phyloP scores from a whole-genome alignment of 2,797 vertebrate species.

The Pelobates cultripes region DNA sequence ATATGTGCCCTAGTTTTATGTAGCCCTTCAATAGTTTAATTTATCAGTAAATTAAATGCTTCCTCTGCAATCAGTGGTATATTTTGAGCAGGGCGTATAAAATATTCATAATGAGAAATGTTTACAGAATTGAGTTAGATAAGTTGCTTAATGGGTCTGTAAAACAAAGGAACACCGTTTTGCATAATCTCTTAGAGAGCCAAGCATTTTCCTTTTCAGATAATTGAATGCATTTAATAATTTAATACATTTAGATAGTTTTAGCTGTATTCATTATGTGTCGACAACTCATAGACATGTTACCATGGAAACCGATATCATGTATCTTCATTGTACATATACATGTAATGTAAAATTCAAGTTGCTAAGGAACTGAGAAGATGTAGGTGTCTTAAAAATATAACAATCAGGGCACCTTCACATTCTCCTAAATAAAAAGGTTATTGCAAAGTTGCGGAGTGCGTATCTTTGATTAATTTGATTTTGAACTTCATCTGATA shows the following conservation, averaged over 20 bases:
- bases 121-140: neutral
- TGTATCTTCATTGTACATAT: constrained; percentile 34
- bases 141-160: neutral
- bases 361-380: constrained; percentile 38
- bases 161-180: neutral
- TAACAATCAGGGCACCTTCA: neutral
- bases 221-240: constrained; percentile 11
- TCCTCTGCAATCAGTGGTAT: neutral
- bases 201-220: neutral
- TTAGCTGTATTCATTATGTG: constrained; percentile 24
- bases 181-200: neutral
- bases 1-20: neutral
- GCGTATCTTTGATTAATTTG: neutral
- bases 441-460: neutral
- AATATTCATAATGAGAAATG: neutral
- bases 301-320: constrained; percentile 43
- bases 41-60: neutral
- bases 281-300: constrained; percentile 14
- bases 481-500: too few species aligned
- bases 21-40: neutral
- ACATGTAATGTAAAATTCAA: constrained; percentile 22
- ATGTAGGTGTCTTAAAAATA: constrained; percentile 12
- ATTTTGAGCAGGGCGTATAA: neutral
- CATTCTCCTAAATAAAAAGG: neutral
- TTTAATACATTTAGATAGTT: constrained; percentile 17